Conservation (phyloP, 1,140 invertebrate species). For the Drosophila chauvacae region DNA sequence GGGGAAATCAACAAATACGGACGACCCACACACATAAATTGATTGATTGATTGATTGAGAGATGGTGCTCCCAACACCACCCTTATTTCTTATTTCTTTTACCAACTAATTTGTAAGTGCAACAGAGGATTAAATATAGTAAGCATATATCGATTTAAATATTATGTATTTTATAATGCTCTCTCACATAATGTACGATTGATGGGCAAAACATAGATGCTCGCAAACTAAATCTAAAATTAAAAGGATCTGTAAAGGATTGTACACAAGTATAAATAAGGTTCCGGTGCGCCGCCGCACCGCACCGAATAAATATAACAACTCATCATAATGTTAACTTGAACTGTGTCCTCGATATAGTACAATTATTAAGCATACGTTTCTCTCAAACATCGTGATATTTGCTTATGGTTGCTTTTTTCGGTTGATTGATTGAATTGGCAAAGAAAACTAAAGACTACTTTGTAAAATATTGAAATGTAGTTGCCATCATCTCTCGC, state of each 20-base stretch:
- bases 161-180: slow-evolving; percentile 73
- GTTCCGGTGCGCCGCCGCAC: slow-evolving; percentile 18
- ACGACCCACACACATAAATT: slow-evolving; percentile 15
- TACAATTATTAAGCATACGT: slow-evolving; percentile 56
- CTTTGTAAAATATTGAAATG: slow-evolving; percentile 62
- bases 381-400: slow-evolving; percentile 26
- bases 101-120: slow-evolving; percentile 75
- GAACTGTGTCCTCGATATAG: slow-evolving; percentile 79
- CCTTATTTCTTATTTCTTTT: slow-evolving; percentile 6
- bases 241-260: slow-evolving; percentile 40
- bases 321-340: slow-evolving; percentile 81
- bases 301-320: slow-evolving; percentile 62
- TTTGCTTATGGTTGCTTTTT: slow-evolving; percentile 50
- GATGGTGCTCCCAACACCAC: slow-evolving; percentile 1
- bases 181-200: slow-evolving; percentile 48
- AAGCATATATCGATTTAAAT: slow-evolving; percentile 61
- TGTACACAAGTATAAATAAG: slow-evolving; percentile 58
- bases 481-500: slow-evolving; percentile 25
- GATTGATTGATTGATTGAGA: slow-evolving; percentile 10
- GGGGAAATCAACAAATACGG: slow-evolving; percentile 26
- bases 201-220: slow-evolving; percentile 52
- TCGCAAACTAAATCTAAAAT: slow-evolving; percentile 45
- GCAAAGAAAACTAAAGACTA: slow-evolving; percentile 56
- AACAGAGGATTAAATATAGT: slow-evolving; percentile 45
- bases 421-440: slow-evolving; percentile 42